Percentiles rank a stretch among this genome's conserved stretches.
Evolutionary conservation across 1,140 invertebrate genomes (phyloP).

Genomic region (Popillia japonica): DNA sequence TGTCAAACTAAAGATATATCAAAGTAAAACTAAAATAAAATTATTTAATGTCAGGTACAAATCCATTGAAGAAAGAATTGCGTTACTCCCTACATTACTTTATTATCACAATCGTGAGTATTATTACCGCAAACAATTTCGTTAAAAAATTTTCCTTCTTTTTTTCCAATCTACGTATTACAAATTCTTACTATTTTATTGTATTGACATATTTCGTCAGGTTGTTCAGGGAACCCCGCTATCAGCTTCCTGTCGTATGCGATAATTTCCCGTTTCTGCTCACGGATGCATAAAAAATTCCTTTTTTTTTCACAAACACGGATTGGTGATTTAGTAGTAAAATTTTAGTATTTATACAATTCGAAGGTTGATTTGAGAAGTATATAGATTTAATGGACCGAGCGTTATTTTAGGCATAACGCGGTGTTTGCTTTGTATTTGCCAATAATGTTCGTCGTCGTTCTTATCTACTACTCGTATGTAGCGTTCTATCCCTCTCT

Average conservation of each 20-base stretch:
- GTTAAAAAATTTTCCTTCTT: background rate
- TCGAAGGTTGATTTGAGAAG: slow-evolving; percentile 22
- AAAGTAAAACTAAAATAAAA: too few relatives aligned
- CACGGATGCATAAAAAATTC: background rate
- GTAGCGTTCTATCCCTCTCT: background rate
- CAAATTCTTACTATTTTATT: slow-evolving; percentile 6
- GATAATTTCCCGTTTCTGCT: slow-evolving; percentile 3
- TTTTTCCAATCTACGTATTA: background rate
- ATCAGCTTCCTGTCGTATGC: background rate
- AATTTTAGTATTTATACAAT: slow-evolving; percentile 20
- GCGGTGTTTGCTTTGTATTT: slow-evolving; percentile 15
- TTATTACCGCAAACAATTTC: background rate
- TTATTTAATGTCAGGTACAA: too few relatives aligned
- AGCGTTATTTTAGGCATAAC: slow-evolving; percentile 18
- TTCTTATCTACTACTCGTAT: slow-evolving; percentile 14
- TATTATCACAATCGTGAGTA: too few relatives aligned
- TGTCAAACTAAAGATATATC: too few relatives aligned
- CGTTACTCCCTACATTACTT: too few relatives aligned
- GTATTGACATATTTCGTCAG: slow-evolving; percentile 5
- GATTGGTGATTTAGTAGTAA: background rate
- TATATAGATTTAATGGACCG: background rate
- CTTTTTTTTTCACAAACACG: background rate
- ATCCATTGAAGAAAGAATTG: too few relatives aligned
- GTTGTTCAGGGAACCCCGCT: slow-evolving; percentile 11
- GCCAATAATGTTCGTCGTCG: background rate